Evolutionary conservation across 2,888 invertebrate genomes (phyloP), one percentile per base, ranked within the genome.

Genomic region (Lepidocyrtoides sp.): DNA sequence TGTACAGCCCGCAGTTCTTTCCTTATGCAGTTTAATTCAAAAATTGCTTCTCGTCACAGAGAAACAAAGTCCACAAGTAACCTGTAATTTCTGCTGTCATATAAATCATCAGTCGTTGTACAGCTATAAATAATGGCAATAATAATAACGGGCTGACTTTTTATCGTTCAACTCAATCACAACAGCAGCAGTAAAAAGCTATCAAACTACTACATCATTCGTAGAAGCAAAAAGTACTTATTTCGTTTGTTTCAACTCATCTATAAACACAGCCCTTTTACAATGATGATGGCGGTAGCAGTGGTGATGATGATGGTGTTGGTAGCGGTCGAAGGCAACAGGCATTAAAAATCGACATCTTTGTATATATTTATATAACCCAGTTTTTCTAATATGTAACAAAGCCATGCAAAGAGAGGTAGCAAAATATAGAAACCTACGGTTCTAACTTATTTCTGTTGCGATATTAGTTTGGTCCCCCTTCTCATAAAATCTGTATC

Each of bases 71-170:
- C 10, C 36, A 26, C 41, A 44, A 41, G 23, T 51, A 84, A 84
- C 84, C 84, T 84, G 84, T 84, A 84, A 84, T 84, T 84, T 84
- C 72, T 36, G 51, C 72, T 84, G 41, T 51, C 69, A 48, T 54
- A 84, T 84, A 84, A 84, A 84, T 84, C 84, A 84, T 84, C 72
- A 72, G 23, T 36, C 23, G 75, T 75, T 75, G 69, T 12, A 69
- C 32, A 69, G 72, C 63, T 66, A 84, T 84, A 84, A 84, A 84
- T 84, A 84, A 82, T 57, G 41, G 32, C 26, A 63, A 83, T 66
- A 63, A 69, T 69, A 84, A 20, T 84, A 84, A 69, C 51, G 84
- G 69, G 69, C 51, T 84, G 41, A 66, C 48, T 83, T 84, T 69
- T 84, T 69, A 84, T 84, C 63, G 60, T 17, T 63, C 48, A 83